Conservation (phyloP, 2,888 invertebrate genomes). For the Gibbula magus region DNA sequence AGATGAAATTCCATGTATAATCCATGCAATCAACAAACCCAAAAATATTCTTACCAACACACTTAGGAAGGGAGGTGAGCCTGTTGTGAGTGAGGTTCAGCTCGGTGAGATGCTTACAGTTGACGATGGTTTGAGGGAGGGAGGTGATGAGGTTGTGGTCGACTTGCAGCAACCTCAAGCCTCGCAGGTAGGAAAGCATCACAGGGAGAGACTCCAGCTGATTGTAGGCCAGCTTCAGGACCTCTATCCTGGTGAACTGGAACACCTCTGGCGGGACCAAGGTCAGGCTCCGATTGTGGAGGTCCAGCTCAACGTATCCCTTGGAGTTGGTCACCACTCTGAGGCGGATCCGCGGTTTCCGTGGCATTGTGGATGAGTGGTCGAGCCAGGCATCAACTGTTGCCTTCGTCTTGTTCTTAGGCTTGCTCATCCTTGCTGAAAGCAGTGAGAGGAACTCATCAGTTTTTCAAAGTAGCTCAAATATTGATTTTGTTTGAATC, state of each 20-base stretch:
- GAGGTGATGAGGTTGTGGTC: slow-evolving; percentile 60
- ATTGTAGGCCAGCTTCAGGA: slow-evolving; percentile 65
- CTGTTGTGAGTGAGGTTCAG: slow-evolving; percentile 61
- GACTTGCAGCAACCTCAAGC: slow-evolving; percentile 60
- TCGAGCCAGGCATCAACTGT: background rate
- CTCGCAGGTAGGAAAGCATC: slow-evolving; percentile 61
- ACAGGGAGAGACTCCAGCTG: slow-evolving; percentile 61
- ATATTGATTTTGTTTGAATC: too few species aligned
- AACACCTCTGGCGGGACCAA: slow-evolving; percentile 62
- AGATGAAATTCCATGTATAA: too few species aligned
- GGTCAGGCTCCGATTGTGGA: slow-evolving; percentile 53
- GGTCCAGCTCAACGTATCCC: slow-evolving; percentile 58
- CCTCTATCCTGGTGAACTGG: slow-evolving; percentile 62
- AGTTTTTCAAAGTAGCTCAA: too few species aligned
- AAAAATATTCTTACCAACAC: slow-evolving; percentile 35
- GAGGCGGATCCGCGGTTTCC: slow-evolving; percentile 35
- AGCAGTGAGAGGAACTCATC: too few species aligned
- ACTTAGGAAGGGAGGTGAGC: slow-evolving; percentile 58
- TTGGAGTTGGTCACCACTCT: slow-evolving; percentile 48
- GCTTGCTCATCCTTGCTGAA: too few species aligned
- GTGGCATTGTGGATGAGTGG: background rate
- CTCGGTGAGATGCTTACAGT: slow-evolving; percentile 64
- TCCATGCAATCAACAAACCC: background rate
- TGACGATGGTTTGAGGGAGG: slow-evolving; percentile 69
- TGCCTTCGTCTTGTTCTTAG: background rate